Evolutionary conservation across 2,797 vertebrate genomes (phyloP), one percentile per base, ranked within the genome.

Genomic region (Pempheris klunzingeri): DNA sequence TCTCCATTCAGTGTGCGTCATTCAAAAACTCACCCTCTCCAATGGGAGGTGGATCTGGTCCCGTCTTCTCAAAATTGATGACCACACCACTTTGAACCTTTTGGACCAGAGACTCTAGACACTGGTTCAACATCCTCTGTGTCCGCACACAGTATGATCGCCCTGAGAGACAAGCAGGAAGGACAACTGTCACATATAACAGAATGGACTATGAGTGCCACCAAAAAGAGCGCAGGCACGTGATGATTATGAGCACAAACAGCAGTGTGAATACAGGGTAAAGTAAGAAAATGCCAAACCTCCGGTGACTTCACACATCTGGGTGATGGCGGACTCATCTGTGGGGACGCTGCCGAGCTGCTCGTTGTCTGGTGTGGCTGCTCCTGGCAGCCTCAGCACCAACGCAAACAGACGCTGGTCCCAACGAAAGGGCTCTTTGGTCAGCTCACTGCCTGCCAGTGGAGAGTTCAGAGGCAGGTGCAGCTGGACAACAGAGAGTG

Each of bases 281-380:
- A 67, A 55, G 3, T n/a, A 47, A 68, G 10, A 67, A 69, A 54
- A 68, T 7, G 39, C 1, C 83, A 4, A 95, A 99, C 98, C 98
- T 97, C 98, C 98, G 41, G 98, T 99, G 91, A 99, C 98, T 94
- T 99, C 98, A 74, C 98, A 99, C 98, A 99, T 99, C 94, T 99
- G 98, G 47, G 98, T 98, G 92, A 99, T 97, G 50, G 98, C 96
- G 20, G 98, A 99, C 78, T 99, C 98, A 76, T 99, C 98, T 5
- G 96, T 97, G 85, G 98, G 97, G 78, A 99, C 97, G 57, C 98
- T 98, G 74, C 98, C 98, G n/a, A 99, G 95, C 86, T 98, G 98
- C 92, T 99, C 98, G 4, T 95, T 96, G 82, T 99, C 98, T 2
- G 95, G 94, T 28, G 95, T 93, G 20, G 96, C 88, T 28, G 97